Base-by-base conservation (phyloP, 2,797 vertebrate genomes). In the Ciconia nigra region DNA sequence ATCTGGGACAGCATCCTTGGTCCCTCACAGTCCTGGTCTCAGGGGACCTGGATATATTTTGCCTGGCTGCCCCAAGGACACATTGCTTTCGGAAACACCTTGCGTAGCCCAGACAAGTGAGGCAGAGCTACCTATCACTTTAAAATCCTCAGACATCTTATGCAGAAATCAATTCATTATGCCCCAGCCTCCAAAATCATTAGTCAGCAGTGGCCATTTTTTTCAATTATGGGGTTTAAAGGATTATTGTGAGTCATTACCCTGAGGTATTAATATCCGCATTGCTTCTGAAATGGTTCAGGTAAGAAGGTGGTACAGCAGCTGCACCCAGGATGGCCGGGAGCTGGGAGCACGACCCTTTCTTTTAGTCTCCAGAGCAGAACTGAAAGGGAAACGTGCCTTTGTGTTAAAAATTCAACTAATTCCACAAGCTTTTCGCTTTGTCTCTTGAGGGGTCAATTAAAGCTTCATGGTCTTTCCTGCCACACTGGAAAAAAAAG, bases 361-460 rank as follows among this genome's bases (percentile, higher is more conserved):
- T 62, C 57, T 58, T 82, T 63, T 44, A 59, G 41, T 73, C 65
- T 91, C 70, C 33, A 29, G 90, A 76, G 74, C 67, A 85, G 71
- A 80, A 69, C 35, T 41, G 55, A 85, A 86, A 84, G 49, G 73
- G 55, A 95, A 93, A 83, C 1, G 3, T 84, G 88, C 42, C 63
- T 78, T 80, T 66, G 59, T 42, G 51, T 81, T 97, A 95, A 97
- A 97, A 94, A 91, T 79, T 44, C 66, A 93, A 10, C 93, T 84
- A 8, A 57, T 89, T 93, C 70, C n/a, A 83, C 85, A 86, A 88
- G 86, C 83, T 94, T 93, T 96, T 90, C 71, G 58, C 80, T 95
- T 87, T 58, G 55, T 95, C 89, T 97, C 96, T 97, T 39, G 0
- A 95, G 95, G 94, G 96, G 95, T 97, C 97, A 97, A 94, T 97